Evolutionary conservation across 2,888 invertebrate genomes (phyloP).

Genomic region (Drosophila formosana): DNA sequence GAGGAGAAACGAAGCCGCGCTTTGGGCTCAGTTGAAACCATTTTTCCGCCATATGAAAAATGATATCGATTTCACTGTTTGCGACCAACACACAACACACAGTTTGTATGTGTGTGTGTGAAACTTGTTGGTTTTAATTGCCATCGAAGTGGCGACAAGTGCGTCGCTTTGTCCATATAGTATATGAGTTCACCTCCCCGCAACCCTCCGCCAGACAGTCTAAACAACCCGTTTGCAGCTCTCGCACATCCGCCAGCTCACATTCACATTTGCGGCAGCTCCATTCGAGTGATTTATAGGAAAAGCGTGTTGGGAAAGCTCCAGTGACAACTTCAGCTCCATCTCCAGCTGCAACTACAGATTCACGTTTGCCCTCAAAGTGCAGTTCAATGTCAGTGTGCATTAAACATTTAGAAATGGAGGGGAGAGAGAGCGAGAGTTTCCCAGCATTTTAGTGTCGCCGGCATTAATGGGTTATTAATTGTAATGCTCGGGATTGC

Average conservation of each 20-base stretch:
- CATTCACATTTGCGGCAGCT: conserved; percentile 30
- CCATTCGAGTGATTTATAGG: conserved; percentile 65
- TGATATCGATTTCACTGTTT: conserved; percentile 72
- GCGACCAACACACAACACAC: conserved; percentile 17
- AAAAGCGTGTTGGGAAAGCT: conserved; percentile 69
- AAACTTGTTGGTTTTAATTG: conserved; percentile 72
- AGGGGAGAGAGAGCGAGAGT: not conserved
- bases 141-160: conserved; percentile 61
- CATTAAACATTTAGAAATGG: conserved; percentile 29
- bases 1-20: not conserved
- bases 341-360: not conserved
- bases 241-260: conserved; percentile 26
- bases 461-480: conserved; percentile 56
- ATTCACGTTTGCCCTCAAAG: conserved; percentile 20
- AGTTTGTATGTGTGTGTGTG: conserved; percentile 28
- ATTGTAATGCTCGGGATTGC: conserved; percentile 41
- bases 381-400: conserved; percentile 51
- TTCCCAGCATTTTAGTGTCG: conserved; percentile 27
- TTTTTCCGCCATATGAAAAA: conserved; percentile 64
- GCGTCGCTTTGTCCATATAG: conserved; percentile 47
- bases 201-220: not conserved
- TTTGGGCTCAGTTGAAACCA: conserved; percentile 49
- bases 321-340: not conserved
- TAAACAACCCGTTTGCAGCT: conserved; percentile 48
- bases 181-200: conserved; percentile 12